phyloP scores from a whole-genome alignment of 2,113 vertebrate genomes.

The Cyrtonyx montezumae region DNA sequence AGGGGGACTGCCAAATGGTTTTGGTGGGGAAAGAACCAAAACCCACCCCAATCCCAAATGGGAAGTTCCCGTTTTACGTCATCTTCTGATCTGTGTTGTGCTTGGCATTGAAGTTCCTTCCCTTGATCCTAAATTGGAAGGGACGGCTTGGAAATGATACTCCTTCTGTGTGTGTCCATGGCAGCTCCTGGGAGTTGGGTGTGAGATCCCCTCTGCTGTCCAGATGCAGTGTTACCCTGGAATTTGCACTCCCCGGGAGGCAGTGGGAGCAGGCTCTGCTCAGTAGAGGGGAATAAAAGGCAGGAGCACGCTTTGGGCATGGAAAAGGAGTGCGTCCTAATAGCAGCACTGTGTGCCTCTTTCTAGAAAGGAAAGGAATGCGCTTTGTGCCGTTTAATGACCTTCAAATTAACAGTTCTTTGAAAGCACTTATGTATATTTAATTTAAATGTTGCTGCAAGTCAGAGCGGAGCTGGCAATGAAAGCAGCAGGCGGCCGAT shows the following conservation, averaged over 20 bases:
- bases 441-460: conserved; percentile 79
- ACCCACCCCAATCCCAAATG: neutral
- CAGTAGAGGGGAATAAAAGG: conserved; percentile 17
- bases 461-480: conserved; percentile 68
- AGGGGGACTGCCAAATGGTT: neutral
- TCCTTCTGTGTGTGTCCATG: conserved; percentile 75
- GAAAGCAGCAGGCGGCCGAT: conserved; percentile 75
- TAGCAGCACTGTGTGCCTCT: conserved; percentile 59
- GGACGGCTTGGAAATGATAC: neutral
- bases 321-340: conserved; percentile 50
- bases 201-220: neutral
- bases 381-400: conserved; percentile 78
- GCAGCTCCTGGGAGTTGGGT: conserved; percentile 55
- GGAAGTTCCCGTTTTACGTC: neutral
- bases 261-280: conserved; percentile 18
- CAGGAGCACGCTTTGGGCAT: neutral
- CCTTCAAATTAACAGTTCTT: conserved; percentile 85
- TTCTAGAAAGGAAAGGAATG: conserved; percentile 69
- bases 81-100: neutral
- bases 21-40: neutral
- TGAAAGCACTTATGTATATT: conserved; percentile 83
- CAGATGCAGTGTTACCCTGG: neutral
- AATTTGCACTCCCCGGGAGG: neutral
- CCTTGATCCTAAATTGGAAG: neutral
- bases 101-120: neutral